These are phyloP conservation scores for Lates japonicus DNA, from an alignment of 2,797 vertebrate genomes.

Conservation along the genomic window DNA sequence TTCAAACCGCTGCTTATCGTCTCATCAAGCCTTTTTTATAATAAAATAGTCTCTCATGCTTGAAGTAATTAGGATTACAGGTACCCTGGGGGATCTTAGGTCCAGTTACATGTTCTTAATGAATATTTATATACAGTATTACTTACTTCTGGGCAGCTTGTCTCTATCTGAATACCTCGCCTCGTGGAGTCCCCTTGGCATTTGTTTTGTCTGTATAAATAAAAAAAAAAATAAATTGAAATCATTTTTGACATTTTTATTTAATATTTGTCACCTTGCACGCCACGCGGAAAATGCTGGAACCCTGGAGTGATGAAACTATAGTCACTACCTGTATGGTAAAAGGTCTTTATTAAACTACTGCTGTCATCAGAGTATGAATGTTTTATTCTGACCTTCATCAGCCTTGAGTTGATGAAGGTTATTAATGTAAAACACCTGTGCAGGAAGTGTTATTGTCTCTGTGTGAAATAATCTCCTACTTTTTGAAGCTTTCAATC, in stretches of 20 bases:
- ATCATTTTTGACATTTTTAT: background rate
- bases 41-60: conserved; percentile 52
- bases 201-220: conserved; percentile 39
- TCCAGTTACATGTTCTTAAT: conserved; percentile 56
- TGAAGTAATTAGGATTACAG: conserved; percentile 62
- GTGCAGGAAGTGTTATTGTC: background rate
- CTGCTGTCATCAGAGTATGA: background rate
- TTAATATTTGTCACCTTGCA: background rate
- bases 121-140: conserved; percentile 69
- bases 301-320: background rate
- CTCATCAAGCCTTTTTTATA: conserved; percentile 48
- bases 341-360: background rate
- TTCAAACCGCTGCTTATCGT: conserved; percentile 48
- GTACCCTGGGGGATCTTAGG: conserved; percentile 52
- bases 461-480: too few relatives aligned
- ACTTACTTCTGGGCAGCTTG: conserved; percentile 54
- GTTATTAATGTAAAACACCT: background rate
- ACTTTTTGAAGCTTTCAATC: too few relatives aligned
- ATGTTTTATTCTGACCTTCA: background rate
- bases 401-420: background rate
- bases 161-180: conserved; percentile 42
- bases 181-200: conserved; percentile 12
- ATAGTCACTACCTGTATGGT: background rate
- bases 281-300: background rate
- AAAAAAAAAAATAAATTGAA: conserved; percentile 22